Evolutionary conservation across 2,797 vertebrate species (phyloP), one percentile per base, ranked within the genome.

Genomic region (Aulostomus chinensis): DNA sequence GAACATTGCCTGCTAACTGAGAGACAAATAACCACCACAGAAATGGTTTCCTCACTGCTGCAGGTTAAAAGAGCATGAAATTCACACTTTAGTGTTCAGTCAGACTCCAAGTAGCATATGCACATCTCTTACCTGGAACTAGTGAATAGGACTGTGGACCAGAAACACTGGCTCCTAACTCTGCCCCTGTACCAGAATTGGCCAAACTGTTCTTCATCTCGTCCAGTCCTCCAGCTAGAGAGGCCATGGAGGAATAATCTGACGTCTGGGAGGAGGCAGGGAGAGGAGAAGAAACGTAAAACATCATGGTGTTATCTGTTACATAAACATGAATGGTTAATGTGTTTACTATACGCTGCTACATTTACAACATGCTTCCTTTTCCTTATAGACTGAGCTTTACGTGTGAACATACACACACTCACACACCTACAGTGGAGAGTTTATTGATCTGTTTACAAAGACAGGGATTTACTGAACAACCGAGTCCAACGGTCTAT

Each of bases 141-240:
- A 98, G 90, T 48, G 94, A 93, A 55, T 99, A 98, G 10, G 96
- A 96, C 81, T 98, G 96, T 2, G 96, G 95, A 47, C 96, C 96
- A 0, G 95, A 90, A 52, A 97, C 94, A 0, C 90, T 91, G 2
- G 93, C 89, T 60, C 96, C 95, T 57, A 99, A 76, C 73, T 99
- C 97, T 0, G 93, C 90, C 40, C 86, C 88, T n/a, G 95, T 86
- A 63, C 94, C 86, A 3, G 94, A 91, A 86, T 94, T 98, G 75
- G 90, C 90, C 89, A 99, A 88, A 73, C 93, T 98, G 57, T 91
- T 95, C 84, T 99, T 99, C 97, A 99, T 98, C 74, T 98, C 97
- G 0, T 99, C 97, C 86, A 99, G 81, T 76, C 97, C 96, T n/a
- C 95, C 94, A 25, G 95, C 91, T 81, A 98, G 84, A 0, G 96